Base-by-base conservation (phyloP, 2,113 vertebrate genomes). In the Triplophysa dalaica region DNA sequence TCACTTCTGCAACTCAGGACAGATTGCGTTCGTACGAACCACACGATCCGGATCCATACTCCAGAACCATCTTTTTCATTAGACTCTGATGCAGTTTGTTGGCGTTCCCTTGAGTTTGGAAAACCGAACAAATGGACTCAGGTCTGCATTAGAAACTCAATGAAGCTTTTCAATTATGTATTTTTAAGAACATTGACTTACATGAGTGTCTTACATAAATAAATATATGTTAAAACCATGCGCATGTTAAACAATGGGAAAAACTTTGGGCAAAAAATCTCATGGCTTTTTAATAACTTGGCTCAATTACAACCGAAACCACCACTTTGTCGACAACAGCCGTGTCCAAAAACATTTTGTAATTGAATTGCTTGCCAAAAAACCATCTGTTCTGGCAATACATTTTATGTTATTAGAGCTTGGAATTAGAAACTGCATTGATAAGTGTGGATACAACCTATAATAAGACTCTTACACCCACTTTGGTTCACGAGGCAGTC, bases 321-420 rank as follows among this genome's bases (percentile, higher is more conserved):
- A 73, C 43, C n/a, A 41, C 29, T 21, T 70, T 56, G 66, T 22
- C 41, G 14, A 58, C 19, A 7, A n/a, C 9, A 9, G 19, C 19
- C 16, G 54, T 22, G n/a, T 41, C 33, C 33, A 73, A 17, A 73
- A 60, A 60, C 70, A 22, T 29, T 60, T 58, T 73, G 2, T 60
- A 60, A 73, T 3, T 43, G 8, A 17, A 8, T 3, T 24, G n/a
- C 43, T 19, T 3, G 54, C 70, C 33, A 73, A 38, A 19, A n/a
- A 73, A 60, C 70, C 70, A 43, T 73, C 54, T 17, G n/a, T 21
- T 60, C 41, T 43, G 54, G 70, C 70, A 61, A 74, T 43, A 0
- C 8, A 61, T 43, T 43, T 43, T 0, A 67, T 67, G 7, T 58
- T 60, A 73, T 74, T 13, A 60, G 43, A 0, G 0, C 43, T 74